phyloP scores from a whole-genome alignment of 30 jellyfish, hydroid and myxozoan genomes.

The Chironex yamaguchii region DNA sequence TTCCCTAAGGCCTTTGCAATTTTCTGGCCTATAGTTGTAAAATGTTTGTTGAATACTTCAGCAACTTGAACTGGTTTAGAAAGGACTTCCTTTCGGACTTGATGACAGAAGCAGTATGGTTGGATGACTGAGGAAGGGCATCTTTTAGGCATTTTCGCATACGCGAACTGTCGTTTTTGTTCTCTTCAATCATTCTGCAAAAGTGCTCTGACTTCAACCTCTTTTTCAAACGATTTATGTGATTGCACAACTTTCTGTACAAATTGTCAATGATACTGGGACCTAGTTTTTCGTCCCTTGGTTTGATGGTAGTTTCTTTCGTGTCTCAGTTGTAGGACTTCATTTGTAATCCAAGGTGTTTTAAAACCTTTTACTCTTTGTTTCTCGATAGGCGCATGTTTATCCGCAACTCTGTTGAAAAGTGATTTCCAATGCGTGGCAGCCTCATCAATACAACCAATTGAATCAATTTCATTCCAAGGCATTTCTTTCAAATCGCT shows the following conservation, averaged over 20 bases:
- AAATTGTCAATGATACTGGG: constrained; percentile 75
- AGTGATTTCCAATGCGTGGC: constrained; percentile 76
- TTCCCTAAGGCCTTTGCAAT: constrained; percentile 68
- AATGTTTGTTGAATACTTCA: constrained; percentile 31
- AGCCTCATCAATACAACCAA: constrained; percentile 76
- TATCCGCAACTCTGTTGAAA: constrained; percentile 79
- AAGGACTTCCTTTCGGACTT: constrained; percentile 52
- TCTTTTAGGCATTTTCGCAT: constrained; percentile 72
- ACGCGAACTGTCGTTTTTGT: constrained; percentile 66
- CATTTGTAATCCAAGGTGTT: constrained; percentile 75
- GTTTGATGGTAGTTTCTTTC: constrained; percentile 79
- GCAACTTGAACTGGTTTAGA: constrained; percentile 47
- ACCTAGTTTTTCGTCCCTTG: constrained; percentile 72
- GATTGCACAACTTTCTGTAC: constrained; percentile 78
- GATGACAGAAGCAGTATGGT: constrained; percentile 48
- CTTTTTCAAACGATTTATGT: constrained; percentile 65
- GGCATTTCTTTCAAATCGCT: constrained; percentile 73
- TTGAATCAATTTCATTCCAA: constrained; percentile 64
- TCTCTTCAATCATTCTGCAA: constrained; percentile 69
- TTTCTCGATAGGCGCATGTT: constrained; percentile 75
- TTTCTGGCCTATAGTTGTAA: constrained; percentile 63
- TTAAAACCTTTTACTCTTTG: constrained; percentile 68
- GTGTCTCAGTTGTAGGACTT: constrained; percentile 79
- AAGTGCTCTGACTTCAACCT: constrained; percentile 66
- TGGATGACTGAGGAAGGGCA: constrained; percentile 46